Base-by-base conservation (phyloP, 92 coral and sea anemone genomes). In the Desmophyllum pertusum region DNA sequence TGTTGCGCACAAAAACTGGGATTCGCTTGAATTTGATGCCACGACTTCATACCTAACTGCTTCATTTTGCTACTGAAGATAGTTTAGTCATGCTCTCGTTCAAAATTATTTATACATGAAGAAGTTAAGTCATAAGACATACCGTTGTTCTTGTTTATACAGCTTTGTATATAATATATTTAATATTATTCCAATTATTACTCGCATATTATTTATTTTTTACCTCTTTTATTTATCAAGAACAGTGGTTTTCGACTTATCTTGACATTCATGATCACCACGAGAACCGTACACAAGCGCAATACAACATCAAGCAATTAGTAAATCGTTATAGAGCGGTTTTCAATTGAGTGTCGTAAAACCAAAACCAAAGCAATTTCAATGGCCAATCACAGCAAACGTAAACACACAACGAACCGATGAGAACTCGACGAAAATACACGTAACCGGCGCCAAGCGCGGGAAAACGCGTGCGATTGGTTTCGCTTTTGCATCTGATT, bases 11-110 rank as follows among this genome's bases (percentile, higher is more conserved):
- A 29, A 84, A 65, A 29, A 73, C 31, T 6, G 87, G 87, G 18
- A 84, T 84, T 84, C 87, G 46, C 27, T n/a, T 84, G 30, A 84
- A 63, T 75, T 36, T 84, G 51, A 48, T 50, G 39, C 66, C 81
- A 75, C 77, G 87, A 18, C 39, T 36, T 66, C n/a, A 15, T 38
- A 66, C 42, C 9, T 66, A 36, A 66, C 62, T 31, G 14, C 29
- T 30, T 40, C n/a, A 18, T 66, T 66, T 21, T 66, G 43, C n/a
- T 36, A 66, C n/a, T 65, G n/a, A n/a, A n/a, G n/a, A 11, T 25
- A 57, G 33, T 57, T 57, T n/a, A 57, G n/a, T n/a, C n/a, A n/a
- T 19, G 33, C 64, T 57, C 33, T n/a, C 30, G 15, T 57, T 57
- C 64, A 57, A 14, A 57, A 57, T 57, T 7, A 57, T 57, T 57